Percentiles rank a stretch among this genome's conserved stretches.
phyloP scores from a whole-genome alignment of 2,113 vertebrate species.

The Coptodon rendalli region DNA sequence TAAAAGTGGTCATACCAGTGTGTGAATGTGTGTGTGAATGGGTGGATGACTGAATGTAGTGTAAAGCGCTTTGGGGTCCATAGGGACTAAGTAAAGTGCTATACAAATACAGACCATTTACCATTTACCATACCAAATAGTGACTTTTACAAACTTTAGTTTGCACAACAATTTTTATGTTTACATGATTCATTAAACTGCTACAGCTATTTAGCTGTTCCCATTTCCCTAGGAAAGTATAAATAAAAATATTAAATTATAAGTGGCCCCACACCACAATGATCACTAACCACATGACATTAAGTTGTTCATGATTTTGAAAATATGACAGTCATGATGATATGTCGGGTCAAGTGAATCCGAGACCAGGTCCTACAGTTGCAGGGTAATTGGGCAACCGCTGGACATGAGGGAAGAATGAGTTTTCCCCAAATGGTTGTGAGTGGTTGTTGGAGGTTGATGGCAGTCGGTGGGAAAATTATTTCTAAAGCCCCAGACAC shows the following conservation, averaged over 20 bases:
- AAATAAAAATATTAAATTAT: neutral
- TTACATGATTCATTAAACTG: neutral
- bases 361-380: neutral
- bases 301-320: neutral
- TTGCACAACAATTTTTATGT: neutral
- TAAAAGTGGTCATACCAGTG: neutral
- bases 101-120: neutral
- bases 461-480: neutral
- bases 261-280: neutral
- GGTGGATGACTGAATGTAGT: neutral
- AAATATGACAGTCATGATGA: neutral
- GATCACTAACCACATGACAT: neutral
- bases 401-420: neutral
- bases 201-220: neutral
- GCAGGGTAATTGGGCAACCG: neutral
- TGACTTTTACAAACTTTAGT: neutral
- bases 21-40: neutral
- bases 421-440: neutral
- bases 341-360: neutral
- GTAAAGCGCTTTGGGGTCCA: neutral
- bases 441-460: neutral
- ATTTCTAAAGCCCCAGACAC: neutral
- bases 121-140: neutral
- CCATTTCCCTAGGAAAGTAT: neutral
- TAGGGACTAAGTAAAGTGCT: neutral